phyloP scores from a whole-genome alignment of 1,140 invertebrate genomes.

The Aphelinus certus region DNA sequence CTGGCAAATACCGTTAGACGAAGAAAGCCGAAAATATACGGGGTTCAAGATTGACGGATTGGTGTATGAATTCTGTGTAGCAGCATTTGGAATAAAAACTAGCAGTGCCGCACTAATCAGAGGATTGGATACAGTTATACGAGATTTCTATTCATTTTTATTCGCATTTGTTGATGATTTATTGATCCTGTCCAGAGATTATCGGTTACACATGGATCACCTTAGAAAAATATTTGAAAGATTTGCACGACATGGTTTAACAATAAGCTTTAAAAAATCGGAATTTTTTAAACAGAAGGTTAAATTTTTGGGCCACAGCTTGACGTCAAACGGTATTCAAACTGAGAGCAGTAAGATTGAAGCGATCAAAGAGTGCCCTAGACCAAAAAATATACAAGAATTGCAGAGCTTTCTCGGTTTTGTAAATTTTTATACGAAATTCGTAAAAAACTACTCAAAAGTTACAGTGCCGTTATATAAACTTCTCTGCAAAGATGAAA shows the following conservation, averaged over 20 bases:
- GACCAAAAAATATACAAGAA: neutral
- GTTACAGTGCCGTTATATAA: neutral
- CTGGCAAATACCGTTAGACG: neutral
- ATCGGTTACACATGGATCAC: neutral
- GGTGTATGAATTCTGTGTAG: constrained; percentile 16
- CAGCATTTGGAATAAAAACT: neutral
- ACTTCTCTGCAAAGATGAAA: neutral
- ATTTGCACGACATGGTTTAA: neutral
- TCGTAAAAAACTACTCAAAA: neutral
- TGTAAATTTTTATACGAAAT: constrained; percentile 12
- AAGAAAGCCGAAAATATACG: neutral
- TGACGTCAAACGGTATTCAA: neutral
- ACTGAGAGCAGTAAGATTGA: neutral
- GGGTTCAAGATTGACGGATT: neutral
- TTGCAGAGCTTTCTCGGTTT: neutral
- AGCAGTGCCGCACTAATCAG: neutral
- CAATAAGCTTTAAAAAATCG: neutral
- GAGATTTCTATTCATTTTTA: neutral
- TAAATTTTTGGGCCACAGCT: neutral
- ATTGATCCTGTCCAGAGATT: neutral
- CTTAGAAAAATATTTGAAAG: neutral
- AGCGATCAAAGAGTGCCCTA: neutral
- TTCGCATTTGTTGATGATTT: constrained; percentile 6
- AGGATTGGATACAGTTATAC: neutral
- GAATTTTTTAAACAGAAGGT: neutral